phyloP scores from a whole-genome alignment of 2,888 invertebrate genomes.

The Archaeoteleia sp. region DNA sequence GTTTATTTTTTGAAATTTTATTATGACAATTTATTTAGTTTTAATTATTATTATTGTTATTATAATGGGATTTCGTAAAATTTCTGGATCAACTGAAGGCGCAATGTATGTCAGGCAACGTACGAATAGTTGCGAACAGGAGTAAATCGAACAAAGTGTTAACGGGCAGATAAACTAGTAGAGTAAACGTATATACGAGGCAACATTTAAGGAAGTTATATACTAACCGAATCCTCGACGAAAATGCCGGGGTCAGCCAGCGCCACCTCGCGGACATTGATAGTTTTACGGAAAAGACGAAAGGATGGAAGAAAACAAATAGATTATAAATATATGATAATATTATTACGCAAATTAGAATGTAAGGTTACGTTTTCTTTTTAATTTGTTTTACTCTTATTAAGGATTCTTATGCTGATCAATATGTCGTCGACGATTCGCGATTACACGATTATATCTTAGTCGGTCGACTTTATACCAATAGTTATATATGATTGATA shows the following conservation, averaged over 20 bases:
- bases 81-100: constrained; percentile 37
- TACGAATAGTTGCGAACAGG: constrained; percentile 47
- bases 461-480: constrained; percentile 62
- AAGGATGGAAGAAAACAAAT: constrained; percentile 33
- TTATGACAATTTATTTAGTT: too few species aligned
- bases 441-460: constrained; percentile 41
- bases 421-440: constrained; percentile 11
- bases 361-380: constrained; percentile 27
- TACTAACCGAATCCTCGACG: too few species aligned
- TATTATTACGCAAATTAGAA: constrained; percentile 39
- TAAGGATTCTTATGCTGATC: constrained; percentile 1
- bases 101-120: constrained; percentile 37
- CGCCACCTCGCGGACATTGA: too few species aligned
- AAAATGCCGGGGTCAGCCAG: too few species aligned
- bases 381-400: too few species aligned
- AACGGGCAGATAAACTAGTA: constrained; percentile 11
- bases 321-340: constrained; percentile 41
- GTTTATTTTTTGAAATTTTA: constrained; percentile 30
- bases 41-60: too few species aligned
- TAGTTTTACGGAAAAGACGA: too few species aligned
- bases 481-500: constrained; percentile 65
- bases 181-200: constrained; percentile 11
- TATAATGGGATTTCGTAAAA: too few species aligned
- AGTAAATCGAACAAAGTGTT: constrained; percentile 55
- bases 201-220: constrained; percentile 13